A percentile compares a stretch with the other conserved stretches of the same genome.
Evolutionary conservation across 2,888 invertebrate species (phyloP).

Genomic region (Nymphalis polychloros): DNA sequence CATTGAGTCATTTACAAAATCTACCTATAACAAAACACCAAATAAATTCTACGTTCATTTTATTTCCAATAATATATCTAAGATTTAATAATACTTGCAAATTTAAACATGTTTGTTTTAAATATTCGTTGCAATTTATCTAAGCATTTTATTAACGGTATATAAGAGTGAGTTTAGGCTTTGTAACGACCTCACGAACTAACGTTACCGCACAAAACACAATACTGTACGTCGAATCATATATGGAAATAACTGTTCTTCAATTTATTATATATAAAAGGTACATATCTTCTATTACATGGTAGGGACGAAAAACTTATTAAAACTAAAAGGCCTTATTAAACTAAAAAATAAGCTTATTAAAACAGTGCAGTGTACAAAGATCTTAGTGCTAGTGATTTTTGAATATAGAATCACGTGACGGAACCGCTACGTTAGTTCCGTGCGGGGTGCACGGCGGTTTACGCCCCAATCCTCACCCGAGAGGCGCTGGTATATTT

Average conservation of each 20-base stretch:
- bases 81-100: too few species aligned
- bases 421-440: too few species aligned
- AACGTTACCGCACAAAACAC: slow-evolving; percentile 25
- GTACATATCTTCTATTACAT: neutral
- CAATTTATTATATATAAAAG: neutral
- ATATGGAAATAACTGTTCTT: slow-evolving; percentile 18
- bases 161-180: slow-evolving; percentile 13
- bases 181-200: slow-evolving; percentile 22
- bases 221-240: slow-evolving; percentile 14
- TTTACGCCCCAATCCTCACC: too few species aligned
- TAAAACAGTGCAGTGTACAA: neutral
- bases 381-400: neutral
- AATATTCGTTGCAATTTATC: too few species aligned
- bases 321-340: neutral
- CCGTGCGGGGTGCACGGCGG: too few species aligned
- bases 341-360: too few species aligned
- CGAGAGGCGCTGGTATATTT: neutral
- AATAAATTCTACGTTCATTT: too few species aligned
- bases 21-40: too few species aligned
- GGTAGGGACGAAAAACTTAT: neutral
- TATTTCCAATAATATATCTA: too few species aligned
- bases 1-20: too few species aligned
- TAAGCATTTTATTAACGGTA: slow-evolving; percentile 5
- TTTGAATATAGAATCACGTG: too few species aligned
- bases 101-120: too few species aligned